Conservation (phyloP, 2,797 vertebrate genomes). For the Coregonus ussuriensis region DNA sequence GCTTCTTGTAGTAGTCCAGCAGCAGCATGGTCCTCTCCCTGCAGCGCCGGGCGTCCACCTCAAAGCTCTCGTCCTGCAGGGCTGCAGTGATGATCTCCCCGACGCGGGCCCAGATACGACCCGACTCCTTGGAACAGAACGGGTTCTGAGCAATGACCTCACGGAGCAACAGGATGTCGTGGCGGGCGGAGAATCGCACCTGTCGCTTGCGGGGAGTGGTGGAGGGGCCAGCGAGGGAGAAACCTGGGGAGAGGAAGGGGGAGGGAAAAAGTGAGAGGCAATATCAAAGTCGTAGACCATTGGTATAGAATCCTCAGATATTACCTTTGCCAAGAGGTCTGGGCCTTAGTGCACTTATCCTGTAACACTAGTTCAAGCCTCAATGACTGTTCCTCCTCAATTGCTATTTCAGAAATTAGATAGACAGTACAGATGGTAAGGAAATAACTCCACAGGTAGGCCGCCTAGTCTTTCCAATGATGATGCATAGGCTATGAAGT, state of each 20-base stretch:
- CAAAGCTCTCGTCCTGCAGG: constrained; percentile 78
- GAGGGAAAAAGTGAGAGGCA: background rate
- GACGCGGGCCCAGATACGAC: constrained; percentile 76
- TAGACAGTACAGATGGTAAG: background rate
- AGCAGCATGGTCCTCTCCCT: constrained; percentile 81
- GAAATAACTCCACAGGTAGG: background rate
- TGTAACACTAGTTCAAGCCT: too few relatives aligned
- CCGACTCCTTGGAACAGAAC: constrained; percentile 77
- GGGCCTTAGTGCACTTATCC: background rate
- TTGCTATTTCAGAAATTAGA: too few relatives aligned
- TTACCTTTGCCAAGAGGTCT: background rate
- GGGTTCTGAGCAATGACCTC: constrained; percentile 81
- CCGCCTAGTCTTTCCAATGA: background rate
- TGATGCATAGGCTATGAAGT: too few relatives aligned
- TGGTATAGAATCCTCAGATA: background rate
- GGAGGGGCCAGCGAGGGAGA: constrained; percentile 68
- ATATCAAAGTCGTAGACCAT: background rate
- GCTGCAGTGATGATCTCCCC: constrained; percentile 77
- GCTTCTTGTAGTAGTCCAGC: constrained; percentile 82
- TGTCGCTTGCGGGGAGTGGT: constrained; percentile 76
- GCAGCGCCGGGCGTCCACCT: constrained; percentile 80
- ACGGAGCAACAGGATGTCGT: constrained; percentile 79
- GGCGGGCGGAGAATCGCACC: constrained; percentile 80
- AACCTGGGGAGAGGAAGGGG: constrained; percentile 54
- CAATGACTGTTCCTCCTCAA: too few relatives aligned